These are phyloP conservation scores for Caenorhabditis virilis DNA, from an alignment of 2,888 invertebrate species.

Conservation along the genomic window DNA sequence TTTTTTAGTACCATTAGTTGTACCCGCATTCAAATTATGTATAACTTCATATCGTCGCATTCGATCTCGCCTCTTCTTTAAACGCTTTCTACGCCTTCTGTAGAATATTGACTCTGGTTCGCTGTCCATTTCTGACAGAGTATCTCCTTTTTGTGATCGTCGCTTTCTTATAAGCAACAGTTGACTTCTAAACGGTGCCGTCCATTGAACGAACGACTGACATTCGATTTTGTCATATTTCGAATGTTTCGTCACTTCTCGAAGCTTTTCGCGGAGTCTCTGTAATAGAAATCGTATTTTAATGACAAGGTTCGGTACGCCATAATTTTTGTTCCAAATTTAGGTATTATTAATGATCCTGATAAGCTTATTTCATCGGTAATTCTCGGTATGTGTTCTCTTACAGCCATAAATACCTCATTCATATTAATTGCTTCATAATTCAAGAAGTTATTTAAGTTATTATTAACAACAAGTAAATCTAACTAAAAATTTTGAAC, in stretches of 20 bases:
- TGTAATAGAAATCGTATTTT: no score
- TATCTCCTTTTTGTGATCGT: slow-evolving; percentile 46
- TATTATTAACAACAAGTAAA: no score
- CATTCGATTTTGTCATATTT: slow-evolving; percentile 20
- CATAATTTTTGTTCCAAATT: neutral
- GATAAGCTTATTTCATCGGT: no score
- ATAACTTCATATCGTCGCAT: slow-evolving; percentile 32
- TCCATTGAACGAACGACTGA: slow-evolving; percentile 43
- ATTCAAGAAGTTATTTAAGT: no score
- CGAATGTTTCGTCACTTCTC: slow-evolving; percentile 30
- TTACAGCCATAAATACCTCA: no score
- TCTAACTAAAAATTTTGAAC: no score
- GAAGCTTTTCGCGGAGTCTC: slow-evolving; percentile 52
- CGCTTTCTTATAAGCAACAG: slow-evolving; percentile 46
- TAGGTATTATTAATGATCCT: neutral
- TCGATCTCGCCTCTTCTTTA: slow-evolving; percentile 46
- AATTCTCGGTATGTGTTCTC: no score
- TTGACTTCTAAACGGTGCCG: slow-evolving; percentile 48
- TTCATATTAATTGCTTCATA: no score
- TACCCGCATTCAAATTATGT: slow-evolving; percentile 39
- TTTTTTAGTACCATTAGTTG: slow-evolving; percentile 13
- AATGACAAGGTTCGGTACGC: no score
- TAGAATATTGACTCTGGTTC: slow-evolving; percentile 56
- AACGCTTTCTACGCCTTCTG: slow-evolving; percentile 40
- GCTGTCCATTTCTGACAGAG: slow-evolving; percentile 52